Percentiles rank a stretch among this genome's conserved stretches.
phyloP scores from a whole-genome alignment of 2,113 vertebrate species.

The Octodon degus region DNA sequence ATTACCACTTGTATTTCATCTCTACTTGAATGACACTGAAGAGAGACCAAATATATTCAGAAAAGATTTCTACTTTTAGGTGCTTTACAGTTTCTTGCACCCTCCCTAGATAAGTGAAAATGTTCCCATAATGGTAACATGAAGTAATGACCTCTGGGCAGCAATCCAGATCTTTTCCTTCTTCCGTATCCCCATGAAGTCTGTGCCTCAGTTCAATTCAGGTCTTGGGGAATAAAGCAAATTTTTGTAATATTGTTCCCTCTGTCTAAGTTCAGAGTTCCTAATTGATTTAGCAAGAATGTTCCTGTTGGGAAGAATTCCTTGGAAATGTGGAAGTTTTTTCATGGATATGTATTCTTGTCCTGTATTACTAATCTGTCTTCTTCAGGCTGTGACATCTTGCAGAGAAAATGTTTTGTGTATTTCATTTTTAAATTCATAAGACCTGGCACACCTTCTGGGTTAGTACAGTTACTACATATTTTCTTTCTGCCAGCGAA shows the following conservation, averaged over 20 bases:
- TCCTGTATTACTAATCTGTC: neutral
- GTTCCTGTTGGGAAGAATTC: neutral
- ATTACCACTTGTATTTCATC: neutral
- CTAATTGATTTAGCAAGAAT: slow-evolving; percentile 26
- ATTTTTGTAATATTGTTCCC: neutral
- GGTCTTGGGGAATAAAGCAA: neutral
- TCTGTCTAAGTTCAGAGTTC: slow-evolving; percentile 16
- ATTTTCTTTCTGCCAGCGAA: slow-evolving; percentile 46
- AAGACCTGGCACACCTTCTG: neutral
- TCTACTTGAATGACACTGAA: neutral
- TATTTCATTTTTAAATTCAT: slow-evolving; percentile 46
- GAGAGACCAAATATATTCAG: neutral
- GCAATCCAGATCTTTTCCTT: neutral
- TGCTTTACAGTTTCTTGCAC: neutral
- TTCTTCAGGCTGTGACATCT: neutral
- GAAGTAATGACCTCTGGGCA: slow-evolving; percentile 42
- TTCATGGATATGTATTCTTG: neutral
- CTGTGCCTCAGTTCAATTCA: neutral
- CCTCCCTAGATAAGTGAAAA: neutral
- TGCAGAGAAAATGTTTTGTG: neutral
- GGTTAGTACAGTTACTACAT: neutral
- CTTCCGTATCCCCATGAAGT: neutral
- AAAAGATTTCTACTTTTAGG: neutral
- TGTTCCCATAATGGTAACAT: neutral
- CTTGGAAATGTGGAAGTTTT: slow-evolving; percentile 23